Evolutionary conservation across 2,797 vertebrate genomes (phyloP).

Genomic region (Falco novaeseelandiae): DNA sequence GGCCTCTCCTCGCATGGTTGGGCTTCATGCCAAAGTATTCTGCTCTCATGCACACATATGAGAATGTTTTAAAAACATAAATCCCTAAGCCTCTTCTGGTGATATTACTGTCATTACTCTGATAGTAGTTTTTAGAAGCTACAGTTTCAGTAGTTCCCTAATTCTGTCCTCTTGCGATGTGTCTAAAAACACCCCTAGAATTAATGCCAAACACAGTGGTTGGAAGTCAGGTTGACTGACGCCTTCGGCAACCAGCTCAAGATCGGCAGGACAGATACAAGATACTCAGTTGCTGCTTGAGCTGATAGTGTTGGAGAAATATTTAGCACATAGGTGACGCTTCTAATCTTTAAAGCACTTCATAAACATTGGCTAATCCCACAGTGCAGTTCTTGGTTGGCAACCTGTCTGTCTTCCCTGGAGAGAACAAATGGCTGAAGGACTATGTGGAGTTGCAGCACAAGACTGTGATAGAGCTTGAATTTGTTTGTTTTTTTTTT

Average conservation of each 20-base stretch:
- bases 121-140: background rate
- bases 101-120: background rate
- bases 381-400: constrained; percentile 6
- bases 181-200: background rate
- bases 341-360: constrained; percentile 52
- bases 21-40: background rate
- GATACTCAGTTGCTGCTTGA: background rate
- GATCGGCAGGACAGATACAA: constrained; percentile 28
- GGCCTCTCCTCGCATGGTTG: rapidly evolving
- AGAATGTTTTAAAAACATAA: background rate
- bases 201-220: background rate
- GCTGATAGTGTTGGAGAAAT: constrained; percentile 42
- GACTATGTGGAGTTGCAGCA: background rate
- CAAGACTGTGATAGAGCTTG: background rate
- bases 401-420: constrained; percentile 12
- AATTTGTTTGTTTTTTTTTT: background rate
- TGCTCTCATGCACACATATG: rapidly evolving
- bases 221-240: background rate
- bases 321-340: constrained; percentile 60
- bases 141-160: background rate
- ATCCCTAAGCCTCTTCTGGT: background rate
- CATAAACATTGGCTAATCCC: constrained; percentile 58
- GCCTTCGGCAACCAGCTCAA: constrained; percentile 3
- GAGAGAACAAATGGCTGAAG: constrained; percentile 3
- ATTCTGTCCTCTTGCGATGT: background rate